phyloP scores from a whole-genome alignment of 2,888 invertebrate species.

The Bedellia somnulentella region DNA sequence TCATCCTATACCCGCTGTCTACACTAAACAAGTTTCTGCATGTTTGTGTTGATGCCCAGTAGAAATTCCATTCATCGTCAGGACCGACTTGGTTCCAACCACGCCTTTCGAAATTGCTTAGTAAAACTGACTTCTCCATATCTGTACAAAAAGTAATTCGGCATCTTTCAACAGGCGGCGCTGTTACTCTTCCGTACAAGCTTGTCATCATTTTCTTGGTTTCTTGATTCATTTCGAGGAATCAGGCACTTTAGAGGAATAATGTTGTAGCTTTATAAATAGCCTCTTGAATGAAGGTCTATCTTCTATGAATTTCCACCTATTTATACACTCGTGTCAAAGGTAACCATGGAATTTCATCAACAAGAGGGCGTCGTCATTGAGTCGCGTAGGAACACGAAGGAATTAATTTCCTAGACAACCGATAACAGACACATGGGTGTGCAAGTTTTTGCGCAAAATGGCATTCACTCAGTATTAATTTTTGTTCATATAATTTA shows the following conservation, averaged over 20 bases:
- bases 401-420: no score
- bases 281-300: no score
- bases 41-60: conserved; percentile 93
- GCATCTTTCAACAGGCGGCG: conserved; percentile 40
- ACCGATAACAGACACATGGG: no score
- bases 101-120: conserved; percentile 88
- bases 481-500: no score
- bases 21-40: conserved; percentile 89
- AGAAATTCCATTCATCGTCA: conserved; percentile 95
- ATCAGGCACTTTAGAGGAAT: not conserved
- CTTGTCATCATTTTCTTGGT: conserved; percentile 30
- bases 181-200: conserved; percentile 47
- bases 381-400: no score
- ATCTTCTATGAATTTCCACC: conserved; percentile 8
- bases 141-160: conserved; percentile 77
- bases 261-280: no score
- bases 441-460: no score
- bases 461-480: no score
- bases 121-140: conserved; percentile 89
- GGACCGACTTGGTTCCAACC: conserved; percentile 85
- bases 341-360: conserved; percentile 28
- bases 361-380: no score
- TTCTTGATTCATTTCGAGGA: conserved; percentile 33
- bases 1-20: conserved; percentile 89
- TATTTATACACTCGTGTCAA: conserved; percentile 20